A percentile compares a stretch with the other conserved stretches of the same genome.
Evolutionary conservation across 2,888 invertebrate genomes (phyloP).

Genomic region (Spisula subtruncata): DNA sequence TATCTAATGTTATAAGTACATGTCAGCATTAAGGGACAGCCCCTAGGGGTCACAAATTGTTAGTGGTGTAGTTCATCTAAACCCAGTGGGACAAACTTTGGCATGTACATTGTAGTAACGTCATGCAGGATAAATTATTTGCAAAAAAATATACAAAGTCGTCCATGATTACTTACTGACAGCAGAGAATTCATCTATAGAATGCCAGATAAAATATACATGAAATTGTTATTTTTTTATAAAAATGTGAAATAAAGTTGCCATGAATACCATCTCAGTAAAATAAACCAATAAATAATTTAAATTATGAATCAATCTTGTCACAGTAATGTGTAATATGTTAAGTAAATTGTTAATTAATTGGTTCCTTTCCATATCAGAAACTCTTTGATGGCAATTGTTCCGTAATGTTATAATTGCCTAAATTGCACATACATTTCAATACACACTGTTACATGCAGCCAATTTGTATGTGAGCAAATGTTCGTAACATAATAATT

Average conservation of each 20-base stretch:
- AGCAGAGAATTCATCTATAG: slow-evolving; percentile 61
- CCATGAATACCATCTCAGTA: not conserved
- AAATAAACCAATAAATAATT: not conserved
- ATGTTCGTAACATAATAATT: no score
- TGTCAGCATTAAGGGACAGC: slow-evolving; percentile 13
- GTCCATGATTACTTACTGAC: slow-evolving; percentile 59
- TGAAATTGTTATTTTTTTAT: not conserved
- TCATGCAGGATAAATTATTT: slow-evolving; percentile 49
- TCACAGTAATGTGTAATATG: no score
- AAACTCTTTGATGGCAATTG: no score
- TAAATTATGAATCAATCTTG: no score
- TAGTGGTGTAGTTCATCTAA: not conserved
- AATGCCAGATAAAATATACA: slow-evolving; percentile 33
- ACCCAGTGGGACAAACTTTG: not conserved
- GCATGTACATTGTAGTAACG: slow-evolving; percentile 8
- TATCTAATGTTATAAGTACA: not conserved
- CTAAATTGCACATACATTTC: no score
- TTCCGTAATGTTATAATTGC: no score
- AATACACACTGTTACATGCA: no score
- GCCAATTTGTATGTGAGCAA: no score
- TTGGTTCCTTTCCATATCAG: no score
- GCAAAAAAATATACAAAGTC: slow-evolving; percentile 38
- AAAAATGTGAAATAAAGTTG: not conserved
- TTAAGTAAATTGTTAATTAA: no score
- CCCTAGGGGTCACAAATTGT: not conserved